phyloP scores from a whole-genome alignment of 2,113 vertebrate genomes.

The Brachyhypopomus occidentalis region DNA sequence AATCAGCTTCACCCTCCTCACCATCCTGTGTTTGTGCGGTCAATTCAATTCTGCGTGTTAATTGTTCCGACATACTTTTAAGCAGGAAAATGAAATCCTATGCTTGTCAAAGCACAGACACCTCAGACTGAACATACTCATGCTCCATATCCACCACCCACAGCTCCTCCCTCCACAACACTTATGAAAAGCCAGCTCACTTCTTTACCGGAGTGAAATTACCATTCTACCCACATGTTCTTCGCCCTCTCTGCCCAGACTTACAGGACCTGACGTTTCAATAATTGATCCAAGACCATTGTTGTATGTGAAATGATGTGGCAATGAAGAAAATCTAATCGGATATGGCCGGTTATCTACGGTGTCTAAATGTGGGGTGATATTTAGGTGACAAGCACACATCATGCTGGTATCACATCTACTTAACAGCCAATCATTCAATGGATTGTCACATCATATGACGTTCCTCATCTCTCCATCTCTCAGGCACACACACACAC shows the following conservation, averaged over 20 bases:
- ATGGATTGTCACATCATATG: too few relatives aligned
- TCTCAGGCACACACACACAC: too few relatives aligned
- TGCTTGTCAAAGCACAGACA: slow-evolving; percentile 55
- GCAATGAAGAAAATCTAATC: neutral
- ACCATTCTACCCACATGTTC: neutral
- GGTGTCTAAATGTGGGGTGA: neutral
- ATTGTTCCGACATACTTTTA: slow-evolving; percentile 52
- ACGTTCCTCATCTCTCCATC: too few relatives aligned
- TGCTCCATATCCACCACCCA: neutral
- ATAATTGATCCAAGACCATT: neutral
- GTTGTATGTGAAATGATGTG: neutral
- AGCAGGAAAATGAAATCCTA: slow-evolving; percentile 44
- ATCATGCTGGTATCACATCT: neutral
- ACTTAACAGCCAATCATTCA: too few relatives aligned
- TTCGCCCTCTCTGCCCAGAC: neutral
- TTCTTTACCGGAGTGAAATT: neutral
- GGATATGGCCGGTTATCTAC: neutral
- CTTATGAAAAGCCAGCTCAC: too few relatives aligned
- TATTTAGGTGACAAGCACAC: neutral
- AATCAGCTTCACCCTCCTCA: neutral
- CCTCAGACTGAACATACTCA: neutral
- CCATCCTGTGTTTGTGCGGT: neutral
- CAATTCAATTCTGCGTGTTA: slow-evolving; percentile 28
- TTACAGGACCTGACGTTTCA: neutral
- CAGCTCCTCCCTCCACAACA: too few relatives aligned